Conservation (phyloP, 2,888 invertebrate genomes). For the Cataglyphis livida region DNA sequence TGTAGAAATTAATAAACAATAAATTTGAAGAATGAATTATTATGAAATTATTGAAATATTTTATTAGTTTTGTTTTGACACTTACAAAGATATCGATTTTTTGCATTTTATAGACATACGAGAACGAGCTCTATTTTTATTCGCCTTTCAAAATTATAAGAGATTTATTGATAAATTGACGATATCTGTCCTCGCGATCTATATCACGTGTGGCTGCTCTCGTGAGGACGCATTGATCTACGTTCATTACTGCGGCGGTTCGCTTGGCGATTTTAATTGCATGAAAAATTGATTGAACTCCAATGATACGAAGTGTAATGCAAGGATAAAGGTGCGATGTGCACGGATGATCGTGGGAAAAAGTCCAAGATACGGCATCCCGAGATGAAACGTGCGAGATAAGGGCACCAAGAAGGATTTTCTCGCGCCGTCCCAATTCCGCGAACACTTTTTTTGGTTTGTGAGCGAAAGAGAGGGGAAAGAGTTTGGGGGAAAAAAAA, state of each 20-base stretch:
- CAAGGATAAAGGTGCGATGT: slow-evolving; percentile 20
- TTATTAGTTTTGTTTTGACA: slow-evolving; percentile 29
- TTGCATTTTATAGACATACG: slow-evolving; percentile 31
- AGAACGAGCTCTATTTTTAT: slow-evolving; percentile 19
- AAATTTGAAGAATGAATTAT: background rate
- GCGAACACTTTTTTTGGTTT: slow-evolving; percentile 39
- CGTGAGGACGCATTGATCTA: slow-evolving; percentile 65
- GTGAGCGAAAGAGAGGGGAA: slow-evolving; percentile 11
- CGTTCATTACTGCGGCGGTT: slow-evolving; percentile 56
- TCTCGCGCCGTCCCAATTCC: slow-evolving; percentile 3
- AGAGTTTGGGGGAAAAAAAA: no score
- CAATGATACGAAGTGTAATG: slow-evolving; percentile 55
- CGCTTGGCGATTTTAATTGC: slow-evolving; percentile 65
- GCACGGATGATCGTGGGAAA: slow-evolving; percentile 59
- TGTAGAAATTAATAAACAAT: background rate
- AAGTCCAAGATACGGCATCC: slow-evolving; percentile 59
- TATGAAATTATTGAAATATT: background rate
- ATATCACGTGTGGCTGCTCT: slow-evolving; percentile 39
- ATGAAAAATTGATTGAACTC: slow-evolving; percentile 72
- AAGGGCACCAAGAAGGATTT: slow-evolving; percentile 25
- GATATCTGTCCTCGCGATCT: slow-evolving; percentile 44
- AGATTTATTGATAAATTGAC: slow-evolving; percentile 8
- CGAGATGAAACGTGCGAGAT: slow-evolving; percentile 34
- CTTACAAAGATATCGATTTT: slow-evolving; percentile 1
- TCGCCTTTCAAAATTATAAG: slow-evolving; percentile 22